Evolutionary conservation across 2,797 vertebrate genomes (phyloP), one percentile per base, ranked within the genome.

Genomic region (Myioborus miniatus): DNA sequence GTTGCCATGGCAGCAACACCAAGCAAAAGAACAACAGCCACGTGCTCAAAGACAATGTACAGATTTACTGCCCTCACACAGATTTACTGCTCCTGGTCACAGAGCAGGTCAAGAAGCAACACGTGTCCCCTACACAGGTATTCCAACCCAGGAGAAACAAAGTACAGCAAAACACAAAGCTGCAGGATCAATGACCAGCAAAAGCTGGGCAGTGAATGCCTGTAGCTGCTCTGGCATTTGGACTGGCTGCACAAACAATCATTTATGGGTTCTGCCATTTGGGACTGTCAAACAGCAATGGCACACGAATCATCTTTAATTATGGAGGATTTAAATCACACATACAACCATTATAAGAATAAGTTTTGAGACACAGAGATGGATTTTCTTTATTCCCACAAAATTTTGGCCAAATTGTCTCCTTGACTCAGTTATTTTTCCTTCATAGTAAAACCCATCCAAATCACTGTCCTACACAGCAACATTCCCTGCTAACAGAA

Each of bases 121-220:
- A 30, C 1, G 2, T 70, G 50, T 44, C 49, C 52, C 4, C 3
- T 0, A 3, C 27, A 4, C 4, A 49, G 20, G 4, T 18, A 44
- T 24, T 63, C 53, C 26, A 17, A 10, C 7, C 22, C 36, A 37
- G 22, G 14, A 85, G 62, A 90, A 86, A 85, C 24, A 14, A 79
- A 70, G 67, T 26, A 20, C 56, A 94, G 69, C 20, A 24, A 76
- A 86, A 81, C 1, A 12, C 41, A 83, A 37, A 69, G 86, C 59
- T 72, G 27, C 43, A 67, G 63, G 32, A 75, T 26, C 34, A 23
- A 3, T 4, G 50, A 23, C 11, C 60, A 52, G 27, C 29, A 39
- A 72, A 36, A 79, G 16, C 36, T 11, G 43, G 24, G 65, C 27
- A 55, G n/a, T 0, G 1, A 39, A 41, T 23, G 13, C 27, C 55